phyloP scores from a whole-genome alignment of 2,113 vertebrate genomes.

The Misgurnus mizolepis region DNA sequence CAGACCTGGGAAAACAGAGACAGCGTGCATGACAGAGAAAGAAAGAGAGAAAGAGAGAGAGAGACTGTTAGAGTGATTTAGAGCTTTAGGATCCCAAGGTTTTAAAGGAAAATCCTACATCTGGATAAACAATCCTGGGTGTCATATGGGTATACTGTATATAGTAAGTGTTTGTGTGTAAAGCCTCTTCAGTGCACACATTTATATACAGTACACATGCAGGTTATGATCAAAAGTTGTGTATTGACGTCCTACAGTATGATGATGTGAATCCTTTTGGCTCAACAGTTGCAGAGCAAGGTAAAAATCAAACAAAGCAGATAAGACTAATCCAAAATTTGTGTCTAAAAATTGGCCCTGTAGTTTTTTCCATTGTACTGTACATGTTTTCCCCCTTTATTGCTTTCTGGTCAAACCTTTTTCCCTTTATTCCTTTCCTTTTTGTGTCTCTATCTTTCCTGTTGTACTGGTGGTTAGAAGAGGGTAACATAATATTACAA shows the following conservation, averaged over 20 bases:
- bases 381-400: neutral
- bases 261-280: neutral
- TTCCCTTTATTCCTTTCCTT: neutral
- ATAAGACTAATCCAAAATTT: neutral
- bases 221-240: conserved; percentile 17
- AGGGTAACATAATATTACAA: neutral
- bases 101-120: conserved; percentile 36
- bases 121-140: conserved; percentile 42
- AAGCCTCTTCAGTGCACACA: neutral
- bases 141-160: conserved; percentile 16
- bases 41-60: conserved; percentile 2
- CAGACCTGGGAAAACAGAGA: conserved; percentile 81
- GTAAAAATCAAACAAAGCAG: neutral
- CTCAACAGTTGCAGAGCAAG: neutral
- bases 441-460: neutral
- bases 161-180: conserved; percentile 5
- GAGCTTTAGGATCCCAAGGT: conserved; percentile 17
- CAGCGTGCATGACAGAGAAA: conserved; percentile 60
- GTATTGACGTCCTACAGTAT: neutral
- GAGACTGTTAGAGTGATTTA: conserved; percentile 38
- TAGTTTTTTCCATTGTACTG: neutral
- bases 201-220: neutral
- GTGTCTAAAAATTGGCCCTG: neutral
- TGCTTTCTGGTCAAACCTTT: neutral
- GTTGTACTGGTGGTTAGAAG: neutral